A percentile compares a stretch with the other conserved stretches of the same genome.
These are phyloP conservation scores for Crotophaga sulcirostris DNA, from an alignment of 2,113 vertebrate genomes.

Conservation along the genomic window DNA sequence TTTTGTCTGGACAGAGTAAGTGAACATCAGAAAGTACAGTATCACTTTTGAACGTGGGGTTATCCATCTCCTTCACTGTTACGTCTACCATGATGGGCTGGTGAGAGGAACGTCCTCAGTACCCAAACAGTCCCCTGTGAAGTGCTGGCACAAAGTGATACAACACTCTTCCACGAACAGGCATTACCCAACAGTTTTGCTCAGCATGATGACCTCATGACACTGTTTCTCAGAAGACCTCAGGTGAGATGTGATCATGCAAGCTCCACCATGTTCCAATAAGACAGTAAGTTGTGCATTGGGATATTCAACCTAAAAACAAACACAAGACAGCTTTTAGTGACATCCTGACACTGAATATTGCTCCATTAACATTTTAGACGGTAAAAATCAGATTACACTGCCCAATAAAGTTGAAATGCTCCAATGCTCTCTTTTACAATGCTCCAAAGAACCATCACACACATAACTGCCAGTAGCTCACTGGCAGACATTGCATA, in stretches of 20 bases:
- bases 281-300: neutral
- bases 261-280: neutral
- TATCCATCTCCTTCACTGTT: constrained; percentile 72
- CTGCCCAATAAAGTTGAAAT: neutral
- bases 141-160: neutral
- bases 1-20: constrained; percentile 76
- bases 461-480: neutral
- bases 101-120: neutral
- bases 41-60: constrained; percentile 79
- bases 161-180: neutral
- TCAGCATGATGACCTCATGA: neutral
- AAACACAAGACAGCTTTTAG: neutral
- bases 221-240: neutral
- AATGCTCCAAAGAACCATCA: neutral
- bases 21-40: constrained; percentile 88
- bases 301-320: neutral
- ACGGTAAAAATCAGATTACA: neutral
- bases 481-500: neutral
- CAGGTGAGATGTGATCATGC: neutral
- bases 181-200: neutral
- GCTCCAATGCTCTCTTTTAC: neutral
- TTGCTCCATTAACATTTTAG: neutral
- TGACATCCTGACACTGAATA: neutral
- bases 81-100: neutral
- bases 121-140: neutral